Base-by-base conservation (phyloP, 2,113 vertebrate species). In the Onychostoma macrolepis region DNA sequence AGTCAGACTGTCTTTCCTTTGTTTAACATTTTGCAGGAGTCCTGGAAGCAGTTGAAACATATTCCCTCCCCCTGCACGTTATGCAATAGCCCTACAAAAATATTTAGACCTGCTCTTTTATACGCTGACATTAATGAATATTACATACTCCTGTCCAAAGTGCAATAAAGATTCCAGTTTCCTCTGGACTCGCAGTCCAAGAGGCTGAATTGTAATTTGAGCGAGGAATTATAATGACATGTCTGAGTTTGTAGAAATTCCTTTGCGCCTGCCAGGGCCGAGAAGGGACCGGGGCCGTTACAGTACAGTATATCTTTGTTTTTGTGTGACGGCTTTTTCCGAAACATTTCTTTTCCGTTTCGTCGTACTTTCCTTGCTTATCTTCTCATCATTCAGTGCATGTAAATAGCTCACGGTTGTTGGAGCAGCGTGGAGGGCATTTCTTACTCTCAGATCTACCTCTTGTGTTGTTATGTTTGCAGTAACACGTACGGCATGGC, bases 191-290 rank as follows among this genome's bases (percentile, higher is more conserved):
- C 87, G 80, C 88, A 85, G 79, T 43, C 79, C 58, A 91, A 89
- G 80, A 92, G 86, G 79, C 88, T 69, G 89, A 92, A 94, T 93
- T 90, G 90, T 93, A 90, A 94, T 94, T 93, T 88, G 82, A 91
- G 85, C 43, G 87, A 83, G 86, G 91, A 93, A 93, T 93, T 91
- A 93, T 89, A 93, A 94, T 89, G 93, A 93, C 94, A 95, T 92
- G 95, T 94, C 93, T 94, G 94, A 92, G 89, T 94, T 93, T 94
- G 94, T 93, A 92, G 90, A 93, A 94, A 94, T 94, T 94, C 94
- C 92, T 92, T 61, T 71, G 81, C 33, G 83, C 90, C 86, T 94
- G 93, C 92, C 92, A 92, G 91, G 86, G 87, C 90, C 87, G 63
- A 89, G 85, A 89, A 87, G 65, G 87, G 79, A 88, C 89, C 87